Evolutionary conservation across 2,113 vertebrate species (phyloP), one percentile per base, ranked within the genome.

Genomic region (Panthera uncia): DNA sequence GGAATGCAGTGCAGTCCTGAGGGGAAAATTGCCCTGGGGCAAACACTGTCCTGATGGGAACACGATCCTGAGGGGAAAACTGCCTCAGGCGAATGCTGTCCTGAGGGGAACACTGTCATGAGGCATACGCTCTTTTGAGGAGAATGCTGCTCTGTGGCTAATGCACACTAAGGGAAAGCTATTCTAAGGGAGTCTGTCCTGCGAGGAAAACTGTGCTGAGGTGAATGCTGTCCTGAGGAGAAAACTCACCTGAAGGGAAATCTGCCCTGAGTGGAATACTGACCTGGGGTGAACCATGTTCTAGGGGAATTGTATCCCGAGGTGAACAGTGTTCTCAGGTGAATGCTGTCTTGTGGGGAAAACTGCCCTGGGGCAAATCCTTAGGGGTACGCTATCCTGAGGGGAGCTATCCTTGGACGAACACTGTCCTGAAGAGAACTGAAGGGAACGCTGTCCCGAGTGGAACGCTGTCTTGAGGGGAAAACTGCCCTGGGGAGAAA

Each of bases 21-120:
- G n/a, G n/a, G 69, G 8, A n/a, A 52, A 4, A 1, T 4, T 8
- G n/a, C 1, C 2, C 5, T 3, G 31, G 25, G 2, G 55, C 9
- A 5, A 12, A 66, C 5, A 0, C 5, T 36, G 29, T 2, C 18
- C 38, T 48, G 7, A 41, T 52, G 52, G 29, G 5, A 41, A 41
- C 2, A 10, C 7, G 1, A 45, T 45, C 45, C 45, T 74, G 86
- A 55, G 9, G 27, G 10, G 45, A 18, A 45, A 5, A 8, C 31
- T 83, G 68, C 15, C 61, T 29, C 29, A 41, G 7, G 74, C 6
- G 55, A 36, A 36, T 11, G 14, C 13, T 27, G 41, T 33, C 19
- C 61, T 33, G 41, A 50, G 18, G 21, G 48, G 9, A 23, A 31
- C 0, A 2, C 21, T 69, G 12, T 6, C 21, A 11, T 66, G 38